phyloP scores from a whole-genome alignment of 2,888 invertebrate species.

The Leptinotarsa tumamoca region DNA sequence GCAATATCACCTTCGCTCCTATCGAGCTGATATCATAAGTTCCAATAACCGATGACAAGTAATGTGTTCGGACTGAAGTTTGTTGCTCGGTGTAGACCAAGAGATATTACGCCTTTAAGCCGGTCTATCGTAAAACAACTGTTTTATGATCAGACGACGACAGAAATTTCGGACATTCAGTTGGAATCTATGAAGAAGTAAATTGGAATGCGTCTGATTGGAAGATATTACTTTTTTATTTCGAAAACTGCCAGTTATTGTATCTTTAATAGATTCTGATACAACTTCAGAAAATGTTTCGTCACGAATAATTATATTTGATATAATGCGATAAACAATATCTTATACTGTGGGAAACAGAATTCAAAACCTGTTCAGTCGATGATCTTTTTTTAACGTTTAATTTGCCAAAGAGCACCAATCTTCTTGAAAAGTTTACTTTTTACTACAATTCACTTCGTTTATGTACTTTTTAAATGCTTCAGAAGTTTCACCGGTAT shows the following conservation, averaged over 20 bases:
- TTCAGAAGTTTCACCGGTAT: too few species aligned
- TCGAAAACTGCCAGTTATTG: background rate
- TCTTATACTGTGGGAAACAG: too few species aligned
- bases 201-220: slow-evolving; percentile 16
- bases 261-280: background rate
- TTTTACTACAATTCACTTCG: too few species aligned
- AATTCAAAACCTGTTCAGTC: too few species aligned
- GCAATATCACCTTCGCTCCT: slow-evolving; percentile 37
- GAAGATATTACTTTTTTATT: slow-evolving; percentile 20
- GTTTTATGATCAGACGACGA: slow-evolving; percentile 43
- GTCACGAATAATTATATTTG: too few species aligned
- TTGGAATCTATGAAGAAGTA: slow-evolving; percentile 26
- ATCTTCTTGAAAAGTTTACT: too few species aligned
- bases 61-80: slow-evolving; percentile 52
- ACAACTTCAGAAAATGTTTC: background rate
- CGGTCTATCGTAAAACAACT: slow-evolving; percentile 49
- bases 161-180: slow-evolving; percentile 19
- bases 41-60: slow-evolving; percentile 61
- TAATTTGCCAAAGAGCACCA: too few species aligned
- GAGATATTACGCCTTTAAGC: slow-evolving; percentile 56
- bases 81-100: slow-evolving; percentile 54
- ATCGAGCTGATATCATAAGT: slow-evolving; percentile 57
- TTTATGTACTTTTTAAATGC: too few species aligned
- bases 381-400: too few species aligned
- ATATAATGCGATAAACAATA: too few species aligned